Base-by-base conservation (phyloP, 1,140 invertebrate species). In the Galleria mellonella region DNA sequence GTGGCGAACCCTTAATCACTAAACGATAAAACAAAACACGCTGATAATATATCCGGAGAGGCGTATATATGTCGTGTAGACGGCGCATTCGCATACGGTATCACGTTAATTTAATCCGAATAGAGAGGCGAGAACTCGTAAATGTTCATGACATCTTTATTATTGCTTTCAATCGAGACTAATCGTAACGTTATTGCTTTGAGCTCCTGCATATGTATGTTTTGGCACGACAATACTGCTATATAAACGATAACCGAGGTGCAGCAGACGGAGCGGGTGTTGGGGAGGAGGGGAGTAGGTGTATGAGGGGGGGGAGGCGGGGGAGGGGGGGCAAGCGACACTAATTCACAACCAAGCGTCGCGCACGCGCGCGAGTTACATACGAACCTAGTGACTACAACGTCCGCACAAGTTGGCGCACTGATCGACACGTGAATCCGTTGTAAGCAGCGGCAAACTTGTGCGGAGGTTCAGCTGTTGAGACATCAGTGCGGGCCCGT, bases 181-280 rank as follows among this genome's bases (percentile, higher is more conserved):
- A 55, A 44, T 35, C 48, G 43, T 46, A 56, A 58, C 51, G 31
- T 60, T 74, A 77, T 77, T 73, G 74, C 74, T 75, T 61, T 54
- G 49, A 55, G 51, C 51, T 62, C 54, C 55, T 54, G 66, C 55
- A 41, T 57, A 40, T 35, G 51, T 56, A 32, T 39, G 42, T 36
- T 66, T 70, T 71, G 71, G 67, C 68, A 71, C 71, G 60, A 63
- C 51, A 67, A 65, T 64, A 63, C 62, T 64, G 62, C 11, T 28
- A 45, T 27, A 49, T 37, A 10, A 28, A 10, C 13, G 33, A 29
- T 48, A 36, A 4, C 11, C 9, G 27, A 11, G 30, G n/a, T n/a
- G n/a, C n/a, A 10, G 52, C 29, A 30, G 55, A 36, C 32, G 55
- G 47, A 32, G 53, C 15, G 32, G 42, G 52, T 37, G 43, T 7